phyloP scores from a whole-genome alignment of 2,888 invertebrate species.

The Amblyjoppa proteus region DNA sequence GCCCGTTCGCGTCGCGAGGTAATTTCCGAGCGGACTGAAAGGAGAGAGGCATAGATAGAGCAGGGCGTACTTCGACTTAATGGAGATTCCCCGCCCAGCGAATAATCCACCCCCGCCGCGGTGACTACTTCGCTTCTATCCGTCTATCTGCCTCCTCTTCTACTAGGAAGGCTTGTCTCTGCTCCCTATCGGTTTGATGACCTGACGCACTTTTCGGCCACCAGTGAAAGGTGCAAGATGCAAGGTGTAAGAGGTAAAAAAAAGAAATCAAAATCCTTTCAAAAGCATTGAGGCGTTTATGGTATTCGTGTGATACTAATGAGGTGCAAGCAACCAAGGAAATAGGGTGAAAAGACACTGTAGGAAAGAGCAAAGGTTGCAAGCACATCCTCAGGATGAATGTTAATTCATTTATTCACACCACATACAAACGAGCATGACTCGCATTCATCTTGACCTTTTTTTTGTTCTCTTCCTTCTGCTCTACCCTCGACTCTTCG shows the following conservation, averaged over 20 bases:
- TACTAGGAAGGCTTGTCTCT: slow-evolving; percentile 19
- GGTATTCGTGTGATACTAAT: slow-evolving; percentile 19
- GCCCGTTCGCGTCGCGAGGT: slow-evolving; percentile 66
- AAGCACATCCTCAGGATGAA: slow-evolving; percentile 2
- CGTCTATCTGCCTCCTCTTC: slow-evolving; percentile 28
- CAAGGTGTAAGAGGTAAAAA: neutral
- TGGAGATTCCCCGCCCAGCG: slow-evolving; percentile 66
- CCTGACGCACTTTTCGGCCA: slow-evolving; percentile 29
- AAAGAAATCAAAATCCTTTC: slow-evolving; percentile 3
- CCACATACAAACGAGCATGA: slow-evolving; percentile 1
- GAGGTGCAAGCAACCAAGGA: slow-evolving; percentile 21
- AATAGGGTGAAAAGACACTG: neutral
- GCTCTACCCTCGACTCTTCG: neutral
- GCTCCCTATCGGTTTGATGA: slow-evolving; percentile 22
- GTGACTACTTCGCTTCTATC: slow-evolving; percentile 41
- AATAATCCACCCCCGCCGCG: slow-evolving; percentile 62
- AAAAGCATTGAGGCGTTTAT: neutral
- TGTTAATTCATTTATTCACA: slow-evolving; percentile 35
- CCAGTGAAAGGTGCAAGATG: slow-evolving; percentile 8
- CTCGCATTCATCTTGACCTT: slow-evolving; percentile 13
- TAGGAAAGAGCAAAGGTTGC: neutral
- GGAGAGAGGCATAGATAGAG: slow-evolving; percentile 37
- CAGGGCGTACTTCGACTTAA: slow-evolving; percentile 63
- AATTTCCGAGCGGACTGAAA: slow-evolving; percentile 60
- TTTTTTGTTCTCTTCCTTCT: slow-evolving; percentile 5